A percentile compares a stretch with the other conserved stretches of the same genome.
phyloP scores from a whole-genome alignment of 2,888 invertebrate species.

The Monoplex corrugatus region DNA sequence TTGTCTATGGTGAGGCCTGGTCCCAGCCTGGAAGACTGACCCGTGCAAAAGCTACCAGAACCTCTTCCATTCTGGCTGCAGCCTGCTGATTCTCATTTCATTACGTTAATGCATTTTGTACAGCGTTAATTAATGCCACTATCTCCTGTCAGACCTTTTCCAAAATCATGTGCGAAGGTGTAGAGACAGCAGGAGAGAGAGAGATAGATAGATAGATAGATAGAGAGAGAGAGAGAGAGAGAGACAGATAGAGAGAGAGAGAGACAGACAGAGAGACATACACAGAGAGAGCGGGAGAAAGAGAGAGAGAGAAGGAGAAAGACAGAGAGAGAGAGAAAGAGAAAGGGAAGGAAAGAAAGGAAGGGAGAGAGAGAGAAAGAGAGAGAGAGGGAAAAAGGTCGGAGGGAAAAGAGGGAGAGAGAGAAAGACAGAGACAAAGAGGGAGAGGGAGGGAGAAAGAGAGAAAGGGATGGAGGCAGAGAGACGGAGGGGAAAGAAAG shows the following conservation, averaged over 20 bases:
- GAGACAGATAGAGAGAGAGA: background rate
- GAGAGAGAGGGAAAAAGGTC: background rate
- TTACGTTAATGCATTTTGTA: slow-evolving; percentile 49
- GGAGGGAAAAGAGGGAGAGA: too few relatives aligned
- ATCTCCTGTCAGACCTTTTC: slow-evolving; percentile 4
- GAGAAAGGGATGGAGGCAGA: too few relatives aligned
- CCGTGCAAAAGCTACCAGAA: too few relatives aligned
- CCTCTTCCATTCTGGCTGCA: background rate
- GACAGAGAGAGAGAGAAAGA: slow-evolving; percentile 8
- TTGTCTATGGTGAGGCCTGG: too few relatives aligned
- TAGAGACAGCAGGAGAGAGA: background rate
- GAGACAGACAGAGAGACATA: background rate
- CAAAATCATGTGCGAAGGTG: slow-evolving; percentile 8
- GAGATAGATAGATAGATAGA: background rate
- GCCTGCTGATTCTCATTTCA: slow-evolving; percentile 38
- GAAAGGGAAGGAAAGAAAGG: background rate
- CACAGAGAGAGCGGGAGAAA: background rate
- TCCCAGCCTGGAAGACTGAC: too few relatives aligned
- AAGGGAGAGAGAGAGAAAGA: background rate
- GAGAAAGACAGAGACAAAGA: too few relatives aligned
- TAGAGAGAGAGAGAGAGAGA: background rate
- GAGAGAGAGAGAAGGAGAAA: background rate
- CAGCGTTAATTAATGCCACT: slow-evolving; percentile 36
- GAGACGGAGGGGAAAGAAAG: background rate
- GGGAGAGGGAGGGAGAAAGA: too few relatives aligned